These are phyloP conservation scores for Metallyticus violacea DNA, from an alignment of 2,888 invertebrate species.

Conservation along the genomic window DNA sequence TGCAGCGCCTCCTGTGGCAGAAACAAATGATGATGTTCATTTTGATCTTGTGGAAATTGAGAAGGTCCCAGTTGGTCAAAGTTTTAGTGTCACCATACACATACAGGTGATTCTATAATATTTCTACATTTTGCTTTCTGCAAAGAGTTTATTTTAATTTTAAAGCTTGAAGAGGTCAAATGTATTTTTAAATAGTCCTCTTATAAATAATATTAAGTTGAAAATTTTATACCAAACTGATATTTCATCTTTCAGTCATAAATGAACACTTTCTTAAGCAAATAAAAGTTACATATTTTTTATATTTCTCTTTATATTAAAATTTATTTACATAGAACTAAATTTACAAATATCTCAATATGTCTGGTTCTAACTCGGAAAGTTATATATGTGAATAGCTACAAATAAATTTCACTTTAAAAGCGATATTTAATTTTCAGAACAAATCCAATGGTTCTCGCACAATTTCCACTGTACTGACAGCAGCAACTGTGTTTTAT, in stretches of 20 bases:
- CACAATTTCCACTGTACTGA: constrained; percentile 60
- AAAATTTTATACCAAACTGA: too few relatives aligned
- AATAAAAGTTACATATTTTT: too few relatives aligned
- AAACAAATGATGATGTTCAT: constrained; percentile 59
- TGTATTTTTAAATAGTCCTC: neutral
- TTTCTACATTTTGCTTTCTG: neutral
- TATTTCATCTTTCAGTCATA: too few relatives aligned
- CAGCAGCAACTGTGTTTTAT: constrained; percentile 65
- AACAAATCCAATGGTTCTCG: constrained; percentile 62
- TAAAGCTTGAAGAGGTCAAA: neutral
- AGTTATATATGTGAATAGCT: neutral
- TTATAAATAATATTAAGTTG: too few relatives aligned
- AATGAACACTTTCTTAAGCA: too few relatives aligned
- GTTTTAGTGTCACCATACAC: constrained; percentile 63
- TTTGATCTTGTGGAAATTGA: constrained; percentile 67
- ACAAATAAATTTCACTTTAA: neutral
- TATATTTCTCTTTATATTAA: too few relatives aligned
- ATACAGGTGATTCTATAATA: constrained; percentile 50
- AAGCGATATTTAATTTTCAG: constrained; percentile 41
- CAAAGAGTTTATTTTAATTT: neutral
- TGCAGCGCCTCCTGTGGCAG: constrained; percentile 36
- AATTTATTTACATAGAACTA: too few relatives aligned
- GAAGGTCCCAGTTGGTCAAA: constrained; percentile 61
- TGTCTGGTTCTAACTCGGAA: too few relatives aligned
- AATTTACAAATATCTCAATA: too few relatives aligned